These are phyloP conservation scores for Caenorhabditis latens DNA, from an alignment of 1,140 invertebrate genomes.

Conservation along the genomic window DNA sequence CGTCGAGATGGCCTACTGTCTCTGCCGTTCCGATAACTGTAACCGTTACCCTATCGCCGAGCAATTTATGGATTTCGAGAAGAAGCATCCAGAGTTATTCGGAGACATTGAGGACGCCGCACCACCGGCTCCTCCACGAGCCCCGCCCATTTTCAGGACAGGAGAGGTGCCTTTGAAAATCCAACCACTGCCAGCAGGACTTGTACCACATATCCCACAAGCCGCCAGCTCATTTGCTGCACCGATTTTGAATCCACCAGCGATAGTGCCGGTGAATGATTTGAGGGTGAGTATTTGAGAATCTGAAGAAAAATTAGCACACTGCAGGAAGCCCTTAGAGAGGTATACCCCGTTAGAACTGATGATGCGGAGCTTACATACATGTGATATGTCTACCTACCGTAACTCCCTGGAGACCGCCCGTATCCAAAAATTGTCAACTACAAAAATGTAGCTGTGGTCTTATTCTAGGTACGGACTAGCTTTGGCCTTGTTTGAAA, in stretches of 20 bases:
- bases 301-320: too few species aligned
- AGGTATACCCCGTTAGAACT: too few species aligned
- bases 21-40: slow-evolving; percentile 66
- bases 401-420: too few species aligned
- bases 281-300: slow-evolving; percentile 47
- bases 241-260: slow-evolving; percentile 30
- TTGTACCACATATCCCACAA: neutral
- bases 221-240: slow-evolving; percentile 46
- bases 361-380: too few species aligned
- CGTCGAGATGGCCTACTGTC: slow-evolving; percentile 72
- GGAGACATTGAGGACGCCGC: slow-evolving; percentile 58
- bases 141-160: neutral
- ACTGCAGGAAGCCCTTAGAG: too few species aligned
- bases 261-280: slow-evolving; percentile 63
- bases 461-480: too few species aligned
- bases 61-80: slow-evolving; percentile 72
- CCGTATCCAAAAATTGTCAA: too few species aligned
- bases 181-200: slow-evolving; percentile 17
- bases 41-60: slow-evolving; percentile 70
- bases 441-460: too few species aligned
- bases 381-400: too few species aligned
- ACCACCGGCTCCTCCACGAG: neutral
- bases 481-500: too few species aligned
- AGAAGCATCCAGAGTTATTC: slow-evolving; percentile 72
- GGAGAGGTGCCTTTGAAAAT: slow-evolving; percentile 20